A percentile compares a stretch with the other conserved stretches of the same genome.
Evolutionary conservation across 1,140 invertebrate species (phyloP).

Genomic region (Leptinotarsa defecta): DNA sequence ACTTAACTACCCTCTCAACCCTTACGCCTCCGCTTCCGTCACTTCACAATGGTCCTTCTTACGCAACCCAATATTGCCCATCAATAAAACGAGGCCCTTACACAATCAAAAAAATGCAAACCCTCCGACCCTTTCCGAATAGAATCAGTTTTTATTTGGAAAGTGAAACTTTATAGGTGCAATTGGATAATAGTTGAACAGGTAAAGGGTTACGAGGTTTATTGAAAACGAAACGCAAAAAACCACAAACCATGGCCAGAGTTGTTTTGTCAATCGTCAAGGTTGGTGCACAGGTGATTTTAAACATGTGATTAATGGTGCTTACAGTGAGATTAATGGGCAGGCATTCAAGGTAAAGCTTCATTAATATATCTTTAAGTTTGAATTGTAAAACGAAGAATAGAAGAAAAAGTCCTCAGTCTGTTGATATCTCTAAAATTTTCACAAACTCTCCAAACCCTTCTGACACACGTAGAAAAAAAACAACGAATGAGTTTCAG

Average conservation of each 20-base stretch:
- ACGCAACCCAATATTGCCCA: constrained; percentile 5
- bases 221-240: constrained; percentile 35
- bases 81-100: not conserved
- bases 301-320: not conserved
- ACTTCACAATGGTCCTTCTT: not conserved
- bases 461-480: too few species aligned
- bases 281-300: constrained; percentile 42
- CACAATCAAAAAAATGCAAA: not conserved
- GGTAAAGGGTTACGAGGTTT: constrained; percentile 40
- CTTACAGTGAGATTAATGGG: constrained; percentile 10
- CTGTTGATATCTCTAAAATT: too few species aligned
- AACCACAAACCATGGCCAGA: constrained; percentile 50
- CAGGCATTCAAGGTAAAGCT: constrained; percentile 5
- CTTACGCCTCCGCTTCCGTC: not conserved
- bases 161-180: constrained; percentile 47
- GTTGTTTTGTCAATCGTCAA: constrained; percentile 37
- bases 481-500: too few species aligned
- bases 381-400: too few species aligned
- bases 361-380: not conserved
- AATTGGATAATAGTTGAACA: constrained; percentile 44
- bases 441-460: too few species aligned
- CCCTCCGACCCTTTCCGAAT: not conserved
- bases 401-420: too few species aligned
- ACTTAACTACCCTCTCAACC: not conserved
- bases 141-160: constrained; percentile 31